Percentiles rank a stretch among this genome's conserved stretches.
Conservation (phyloP, 23 tunicate species). For the Corella eumyota region DNA sequence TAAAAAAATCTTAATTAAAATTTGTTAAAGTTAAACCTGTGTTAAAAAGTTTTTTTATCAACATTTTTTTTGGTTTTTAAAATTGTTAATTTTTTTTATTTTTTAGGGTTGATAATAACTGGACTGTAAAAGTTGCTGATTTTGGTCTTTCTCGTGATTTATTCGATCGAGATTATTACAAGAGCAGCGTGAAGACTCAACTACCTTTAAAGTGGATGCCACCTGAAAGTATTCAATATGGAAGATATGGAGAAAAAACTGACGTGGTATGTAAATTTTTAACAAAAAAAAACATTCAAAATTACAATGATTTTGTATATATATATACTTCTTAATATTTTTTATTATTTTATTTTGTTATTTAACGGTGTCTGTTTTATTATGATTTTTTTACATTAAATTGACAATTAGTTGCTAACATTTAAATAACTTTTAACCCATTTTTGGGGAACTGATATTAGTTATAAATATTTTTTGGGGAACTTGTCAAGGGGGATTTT, state of each 20-base stretch:
- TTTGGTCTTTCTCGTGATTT: slow-evolving; percentile 90
- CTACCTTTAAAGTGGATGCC: slow-evolving; percentile 99
- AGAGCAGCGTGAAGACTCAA: slow-evolving; percentile 77
- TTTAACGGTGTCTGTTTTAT: background rate
- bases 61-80: too few species aligned
- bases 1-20: too few species aligned
- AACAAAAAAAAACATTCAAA: too few species aligned
- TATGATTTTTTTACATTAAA: background rate
- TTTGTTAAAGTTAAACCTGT: too few species aligned
- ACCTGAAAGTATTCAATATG: slow-evolving; percentile 88
- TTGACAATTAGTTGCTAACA: background rate
- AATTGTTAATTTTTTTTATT: background rate
- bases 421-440: too few species aligned
- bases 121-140: slow-evolving; percentile 82
- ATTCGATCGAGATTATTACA: slow-evolving; percentile 85
- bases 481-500: too few species aligned
- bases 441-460: too few species aligned
- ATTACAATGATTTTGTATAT: too few species aligned
- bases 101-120: slow-evolving; percentile 52
- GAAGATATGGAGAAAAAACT: slow-evolving; percentile 74
- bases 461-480: too few species aligned
- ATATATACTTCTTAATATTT: background rate
- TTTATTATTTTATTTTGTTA: background rate
- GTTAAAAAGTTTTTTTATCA: too few species aligned
- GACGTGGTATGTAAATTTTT: slow-evolving; percentile 71